Conservation (phyloP, 1,140 invertebrate genomes). For the Aphelenchoides besseyi region DNA sequence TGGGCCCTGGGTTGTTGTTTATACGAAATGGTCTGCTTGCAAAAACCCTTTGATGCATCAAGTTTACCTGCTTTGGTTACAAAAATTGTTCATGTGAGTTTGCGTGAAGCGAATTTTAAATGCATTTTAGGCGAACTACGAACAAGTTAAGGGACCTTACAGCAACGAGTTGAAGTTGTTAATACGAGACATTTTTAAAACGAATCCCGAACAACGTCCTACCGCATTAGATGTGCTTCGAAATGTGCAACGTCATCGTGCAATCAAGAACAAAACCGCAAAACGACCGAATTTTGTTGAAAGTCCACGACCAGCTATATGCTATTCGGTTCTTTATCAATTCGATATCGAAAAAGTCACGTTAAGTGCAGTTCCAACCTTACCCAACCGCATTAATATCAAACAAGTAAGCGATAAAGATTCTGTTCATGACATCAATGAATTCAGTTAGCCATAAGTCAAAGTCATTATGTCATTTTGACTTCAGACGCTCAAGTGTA, state of each 20-base stretch:
- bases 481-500: constrained; percentile 71
- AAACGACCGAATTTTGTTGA: constrained; percentile 20
- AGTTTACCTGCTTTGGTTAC: constrained; percentile 75
- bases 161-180: constrained; percentile 69
- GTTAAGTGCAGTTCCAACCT: constrained; percentile 61
- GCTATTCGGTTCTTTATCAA: constrained; percentile 65
- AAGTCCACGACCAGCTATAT: constrained; percentile 28
- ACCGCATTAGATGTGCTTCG: constrained; percentile 68
- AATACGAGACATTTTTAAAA: constrained; percentile 64
- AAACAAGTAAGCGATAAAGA: constrained; percentile 63
- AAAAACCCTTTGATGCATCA: constrained; percentile 75
- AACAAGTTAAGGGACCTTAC: constrained; percentile 70
- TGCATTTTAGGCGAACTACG: constrained; percentile 66
- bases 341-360: constrained; percentile 63
- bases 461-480: constrained; percentile 72
- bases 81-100: constrained; percentile 70
- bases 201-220: constrained; percentile 65
- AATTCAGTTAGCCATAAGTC: constrained; percentile 63
- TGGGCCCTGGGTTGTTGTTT: constrained; percentile 76
- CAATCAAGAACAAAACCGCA: constrained; percentile 42
- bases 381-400: constrained; percentile 65
- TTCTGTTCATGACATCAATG: background rate
- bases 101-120: constrained; percentile 18
- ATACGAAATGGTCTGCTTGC: constrained; percentile 76
- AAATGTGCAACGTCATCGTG: constrained; percentile 56